phyloP scores from a whole-genome alignment of 2,113 vertebrate species.

The Macrotus californicus region DNA sequence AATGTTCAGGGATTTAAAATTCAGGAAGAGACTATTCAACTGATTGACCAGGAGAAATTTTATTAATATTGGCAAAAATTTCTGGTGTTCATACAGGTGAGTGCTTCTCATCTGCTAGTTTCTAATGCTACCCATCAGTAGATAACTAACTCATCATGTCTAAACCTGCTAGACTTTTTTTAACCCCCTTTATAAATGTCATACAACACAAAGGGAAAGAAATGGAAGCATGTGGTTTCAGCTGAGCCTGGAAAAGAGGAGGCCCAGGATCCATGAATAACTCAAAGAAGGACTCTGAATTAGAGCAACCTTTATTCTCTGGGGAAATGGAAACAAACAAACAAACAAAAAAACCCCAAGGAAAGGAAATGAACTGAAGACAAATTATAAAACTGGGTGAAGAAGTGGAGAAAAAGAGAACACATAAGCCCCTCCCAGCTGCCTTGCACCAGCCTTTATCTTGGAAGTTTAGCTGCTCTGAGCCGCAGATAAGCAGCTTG shows the following conservation, averaged over 20 bases:
- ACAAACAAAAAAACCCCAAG: neutral
- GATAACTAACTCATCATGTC: neutral
- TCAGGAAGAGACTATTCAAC: neutral
- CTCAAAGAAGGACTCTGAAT: neutral
- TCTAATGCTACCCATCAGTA: neutral
- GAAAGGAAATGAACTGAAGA: neutral
- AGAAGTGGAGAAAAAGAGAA: neutral
- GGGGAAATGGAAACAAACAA: neutral
- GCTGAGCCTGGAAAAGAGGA: neutral
- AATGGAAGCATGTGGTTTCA: neutral
- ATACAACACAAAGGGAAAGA: neutral
- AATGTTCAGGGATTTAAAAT: neutral
- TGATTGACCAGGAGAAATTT: neutral
- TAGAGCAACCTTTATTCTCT: neutral
- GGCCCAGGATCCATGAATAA: neutral
- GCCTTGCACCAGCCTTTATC: neutral
- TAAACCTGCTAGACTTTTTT: neutral
- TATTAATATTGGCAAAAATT: neutral
- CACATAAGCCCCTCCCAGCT: neutral
- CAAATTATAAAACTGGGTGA: neutral
- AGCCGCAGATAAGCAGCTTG: neutral
- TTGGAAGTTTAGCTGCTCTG: neutral
- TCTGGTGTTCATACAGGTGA: neutral
- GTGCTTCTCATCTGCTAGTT: neutral
- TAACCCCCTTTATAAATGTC: neutral